Conservation (phyloP, 2,888 invertebrate genomes). For the Nasonovia ribisnigri region DNA sequence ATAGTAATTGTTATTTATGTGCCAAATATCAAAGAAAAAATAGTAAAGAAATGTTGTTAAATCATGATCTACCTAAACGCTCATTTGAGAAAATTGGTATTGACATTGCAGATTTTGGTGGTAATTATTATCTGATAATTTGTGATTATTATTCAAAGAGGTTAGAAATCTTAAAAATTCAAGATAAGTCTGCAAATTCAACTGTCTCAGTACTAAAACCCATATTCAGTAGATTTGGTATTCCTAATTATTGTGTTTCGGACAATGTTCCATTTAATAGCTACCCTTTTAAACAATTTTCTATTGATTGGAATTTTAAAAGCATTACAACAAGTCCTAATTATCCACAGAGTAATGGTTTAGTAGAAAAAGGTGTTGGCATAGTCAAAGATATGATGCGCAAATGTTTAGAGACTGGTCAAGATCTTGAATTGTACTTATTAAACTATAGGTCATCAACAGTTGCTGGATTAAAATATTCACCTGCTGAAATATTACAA, state of each 20-base stretch:
- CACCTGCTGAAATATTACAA: background rate
- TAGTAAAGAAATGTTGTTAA: background rate
- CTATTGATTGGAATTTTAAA: constrained; percentile 40
- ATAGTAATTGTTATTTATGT: background rate
- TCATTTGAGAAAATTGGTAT: background rate
- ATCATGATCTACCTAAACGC: background rate
- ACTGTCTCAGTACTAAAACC: background rate
- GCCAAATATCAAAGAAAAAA: constrained; percentile 18
- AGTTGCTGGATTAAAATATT: background rate
- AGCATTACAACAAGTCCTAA: background rate
- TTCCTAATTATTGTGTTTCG: background rate
- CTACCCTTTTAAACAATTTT: no score
- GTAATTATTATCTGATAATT: background rate
- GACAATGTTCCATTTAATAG: background rate
- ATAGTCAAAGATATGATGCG: background rate
- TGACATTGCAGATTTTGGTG: background rate
- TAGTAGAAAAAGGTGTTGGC: constrained; percentile 50
- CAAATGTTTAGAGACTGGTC: background rate
- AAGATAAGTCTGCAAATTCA: no score
- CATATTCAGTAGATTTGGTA: constrained; percentile 1
- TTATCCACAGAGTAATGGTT: constrained; percentile 65
- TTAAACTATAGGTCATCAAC: background rate
- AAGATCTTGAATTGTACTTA: background rate
- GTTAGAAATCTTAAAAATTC: background rate
- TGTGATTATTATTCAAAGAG: background rate